Evolutionary conservation across 2,888 invertebrate genomes (phyloP), one percentile per base, ranked within the genome.

Genomic region (Heliothis peltigera): DNA sequence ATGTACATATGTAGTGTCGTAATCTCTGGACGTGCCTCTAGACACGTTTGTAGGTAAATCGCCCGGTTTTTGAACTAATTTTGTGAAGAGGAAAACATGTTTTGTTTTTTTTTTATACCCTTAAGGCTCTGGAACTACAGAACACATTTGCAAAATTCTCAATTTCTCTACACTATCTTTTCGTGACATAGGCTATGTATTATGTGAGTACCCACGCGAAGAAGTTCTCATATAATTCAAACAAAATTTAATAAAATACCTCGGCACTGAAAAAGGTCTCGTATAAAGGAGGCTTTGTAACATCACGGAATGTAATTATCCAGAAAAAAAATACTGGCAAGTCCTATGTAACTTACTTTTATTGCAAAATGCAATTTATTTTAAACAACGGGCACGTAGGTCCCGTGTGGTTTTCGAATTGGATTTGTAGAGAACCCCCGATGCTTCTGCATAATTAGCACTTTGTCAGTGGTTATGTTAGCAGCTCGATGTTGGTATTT

Each of bases 371-470:
- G 28, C 25, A 73, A 67, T 67, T 73, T 73, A 67, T 68, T 68
- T 70, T 59, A 60, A 44, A 39, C 28, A 7, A 44, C 15, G 28
- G 22, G 3, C 32, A 28, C 19, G 60, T 43, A 43, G 43, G 55
- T 47, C 43, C 49, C 8, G 10, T 42, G 42, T 44, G n/a, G 39
- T 48, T 22, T 32, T 51, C 21, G 43, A 53, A 19, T 48, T 53
- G 61, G 57, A 19, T 64, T 70, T 56, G 56, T 44, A 39, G 15
- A 71, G 66, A 55, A 65, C 46, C 49, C 49, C 58, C 62, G 42
- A 19, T 43, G 44, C 55, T 62, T 68, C 61, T 72, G 46, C 49
- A 53, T 70, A 77, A 81, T 79, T 81, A 81, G 57, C 81, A 79
- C 82, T 18, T 58, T 46, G 53, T 57, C 59, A 44, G 52, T 64